phyloP scores from a whole-genome alignment of 2,113 vertebrate species.

The Meleagris gallopavo region DNA sequence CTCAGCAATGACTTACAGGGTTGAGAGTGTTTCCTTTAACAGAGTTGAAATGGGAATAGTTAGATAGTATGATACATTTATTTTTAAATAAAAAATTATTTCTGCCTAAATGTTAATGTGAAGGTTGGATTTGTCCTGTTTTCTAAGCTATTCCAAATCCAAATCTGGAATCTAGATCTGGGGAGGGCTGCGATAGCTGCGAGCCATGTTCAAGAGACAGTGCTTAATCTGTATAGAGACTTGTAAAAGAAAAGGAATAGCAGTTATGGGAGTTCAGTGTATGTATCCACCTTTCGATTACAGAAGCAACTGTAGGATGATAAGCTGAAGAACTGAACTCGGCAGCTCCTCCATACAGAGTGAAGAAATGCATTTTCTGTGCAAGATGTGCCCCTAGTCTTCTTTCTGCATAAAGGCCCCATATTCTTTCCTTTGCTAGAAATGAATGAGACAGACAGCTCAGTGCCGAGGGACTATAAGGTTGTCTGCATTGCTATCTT shows the following conservation, averaged over 20 bases:
- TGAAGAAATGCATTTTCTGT: neutral
- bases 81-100: neutral
- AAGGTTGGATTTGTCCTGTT: neutral
- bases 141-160: neutral
- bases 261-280: neutral
- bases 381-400: neutral
- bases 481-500: neutral
- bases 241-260: neutral
- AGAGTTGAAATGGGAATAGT: neutral
- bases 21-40: neutral
- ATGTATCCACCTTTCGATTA: neutral
- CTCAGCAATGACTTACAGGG: neutral
- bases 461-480: neutral
- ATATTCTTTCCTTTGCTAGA: neutral
- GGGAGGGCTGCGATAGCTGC: neutral
- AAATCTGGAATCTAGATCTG: neutral
- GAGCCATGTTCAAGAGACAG: neutral
- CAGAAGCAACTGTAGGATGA: neutral
- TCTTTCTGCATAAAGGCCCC: neutral
- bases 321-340: neutral
- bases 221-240: neutral
- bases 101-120: neutral
- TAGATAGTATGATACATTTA: neutral
- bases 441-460: conserved; percentile 2
- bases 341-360: neutral